Evolutionary conservation across 2,888 invertebrate genomes (phyloP), one percentile per base, ranked within the genome.

Genomic region (Orchesellides sinensis): DNA sequence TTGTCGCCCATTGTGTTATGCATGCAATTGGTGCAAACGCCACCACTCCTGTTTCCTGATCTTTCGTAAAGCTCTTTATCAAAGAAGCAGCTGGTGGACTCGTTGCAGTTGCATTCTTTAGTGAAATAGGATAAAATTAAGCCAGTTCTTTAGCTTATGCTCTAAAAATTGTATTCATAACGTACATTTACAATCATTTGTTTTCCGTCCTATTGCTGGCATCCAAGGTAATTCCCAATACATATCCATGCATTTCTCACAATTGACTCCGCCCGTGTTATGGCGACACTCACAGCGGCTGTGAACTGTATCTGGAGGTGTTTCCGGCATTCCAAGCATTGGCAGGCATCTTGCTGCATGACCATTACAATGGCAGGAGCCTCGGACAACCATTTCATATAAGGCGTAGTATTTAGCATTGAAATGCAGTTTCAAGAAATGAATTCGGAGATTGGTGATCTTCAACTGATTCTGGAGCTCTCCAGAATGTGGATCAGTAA

Each of bases 401-500:
- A 99, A 95, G 32, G 98, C 94, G 90, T 99, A 99, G 90, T 99
- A 99, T 91, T 99, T n/a, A n/a, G n/a, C n/a, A n/a, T n/a, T n/a
- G n/a, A n/a, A 99, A 89, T 99, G 99, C 25, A 99, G 92, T 90
- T 96, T 96, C 4, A 97, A 98, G 90, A 99, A 97, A 89, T 98
- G 97, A 78, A 99, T 95, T 87, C 99, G 92, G 69, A 99, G 92
- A 91, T 99, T 99, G 3, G 99, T 99, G 92, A 99, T 96, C 90
- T 98, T 98, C 83, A 99, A 91, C 88, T 98, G 92, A 90, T 98
- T 97, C 91, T 99, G 98, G 0, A 99, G 98, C 90, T 98, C 96
- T 89, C 95, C 94, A 3, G 97, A 96, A 91, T 98, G 99, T 0
- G 98, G 98, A 91, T 99, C 96, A 84, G 94, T 93, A 29, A 97